phyloP scores from a whole-genome alignment of 2,888 invertebrate species.

The Elegia similella region DNA sequence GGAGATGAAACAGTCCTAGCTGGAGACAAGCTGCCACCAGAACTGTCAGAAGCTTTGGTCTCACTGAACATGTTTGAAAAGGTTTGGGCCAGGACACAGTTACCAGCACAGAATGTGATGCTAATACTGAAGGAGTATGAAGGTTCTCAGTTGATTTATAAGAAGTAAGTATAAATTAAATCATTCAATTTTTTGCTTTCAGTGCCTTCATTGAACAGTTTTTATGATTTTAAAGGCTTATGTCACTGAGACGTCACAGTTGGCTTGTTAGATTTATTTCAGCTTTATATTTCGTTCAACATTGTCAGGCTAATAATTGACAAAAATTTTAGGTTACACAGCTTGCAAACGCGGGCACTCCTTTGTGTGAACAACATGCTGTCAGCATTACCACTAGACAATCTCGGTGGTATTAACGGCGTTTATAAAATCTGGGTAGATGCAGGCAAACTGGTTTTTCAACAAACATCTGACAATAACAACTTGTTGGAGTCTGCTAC shows the following conservation, averaged over 20 bases:
- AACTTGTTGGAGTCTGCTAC: slow-evolving; percentile 86
- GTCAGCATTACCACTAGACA: slow-evolving; percentile 81
- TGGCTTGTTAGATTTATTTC: too few relatives aligned
- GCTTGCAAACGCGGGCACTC: slow-evolving; percentile 84
- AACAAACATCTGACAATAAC: slow-evolving; percentile 70
- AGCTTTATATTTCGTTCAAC: too few relatives aligned
- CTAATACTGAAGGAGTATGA: slow-evolving; percentile 77
- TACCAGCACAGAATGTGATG: slow-evolving; percentile 79
- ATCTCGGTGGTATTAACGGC: slow-evolving; percentile 84
- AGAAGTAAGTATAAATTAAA: slow-evolving; percentile 60
- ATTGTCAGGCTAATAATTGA: too few relatives aligned
- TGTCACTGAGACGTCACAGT: too few relatives aligned
- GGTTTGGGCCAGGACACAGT: slow-evolving; percentile 77
- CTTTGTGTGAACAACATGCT: slow-evolving; percentile 87
- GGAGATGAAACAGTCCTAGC: slow-evolving; percentile 58
- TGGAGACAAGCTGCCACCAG: slow-evolving; percentile 77
- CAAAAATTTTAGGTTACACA: slow-evolving; percentile 60
- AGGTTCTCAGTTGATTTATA: slow-evolving; percentile 67
- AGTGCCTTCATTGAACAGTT: too few relatives aligned
- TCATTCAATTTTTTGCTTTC: too few relatives aligned
- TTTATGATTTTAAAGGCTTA: too few relatives aligned
- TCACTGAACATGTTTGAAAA: slow-evolving; percentile 82
- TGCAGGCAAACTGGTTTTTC: slow-evolving; percentile 83
- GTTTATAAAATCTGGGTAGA: slow-evolving; percentile 85
- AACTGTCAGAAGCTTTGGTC: slow-evolving; percentile 83